A percentile compares a stretch with the other conserved stretches of the same genome.
These are phyloP conservation scores for Anableps anableps DNA, from an alignment of 2,797 vertebrate species.

Conservation along the genomic window DNA sequence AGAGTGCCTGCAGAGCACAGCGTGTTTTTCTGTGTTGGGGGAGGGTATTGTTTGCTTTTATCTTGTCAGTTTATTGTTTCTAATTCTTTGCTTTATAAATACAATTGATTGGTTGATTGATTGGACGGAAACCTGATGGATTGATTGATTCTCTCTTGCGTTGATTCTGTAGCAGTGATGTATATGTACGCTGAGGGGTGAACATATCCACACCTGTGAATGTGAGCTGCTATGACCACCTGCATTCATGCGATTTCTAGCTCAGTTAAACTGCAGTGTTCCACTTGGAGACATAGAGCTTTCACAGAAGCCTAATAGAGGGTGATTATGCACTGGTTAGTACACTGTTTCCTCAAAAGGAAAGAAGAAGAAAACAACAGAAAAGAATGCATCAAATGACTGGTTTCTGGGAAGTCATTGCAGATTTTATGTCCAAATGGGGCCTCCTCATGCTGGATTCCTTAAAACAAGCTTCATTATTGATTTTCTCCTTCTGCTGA, in stretches of 20 bases:
- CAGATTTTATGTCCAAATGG: not conserved
- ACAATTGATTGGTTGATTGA: too few relatives aligned
- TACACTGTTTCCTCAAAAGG: not conserved
- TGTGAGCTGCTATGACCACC: not conserved
- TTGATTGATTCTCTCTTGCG: not conserved
- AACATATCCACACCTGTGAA: not conserved
- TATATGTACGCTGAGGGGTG: not conserved
- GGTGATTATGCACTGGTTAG: not conserved
- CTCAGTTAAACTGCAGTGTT: not conserved
- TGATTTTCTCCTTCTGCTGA: not conserved
- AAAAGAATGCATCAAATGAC: not conserved
- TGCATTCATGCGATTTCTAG: not conserved
- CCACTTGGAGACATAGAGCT: not conserved
- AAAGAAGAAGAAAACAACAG: not conserved
- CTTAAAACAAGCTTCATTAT: not conserved
- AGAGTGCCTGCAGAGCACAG: not conserved
- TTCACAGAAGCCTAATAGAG: not conserved
- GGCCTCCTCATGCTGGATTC: not conserved
- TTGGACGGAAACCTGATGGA: too few relatives aligned
- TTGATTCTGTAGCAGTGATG: not conserved
- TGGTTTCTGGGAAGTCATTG: not conserved
- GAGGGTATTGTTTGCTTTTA: too few relatives aligned
- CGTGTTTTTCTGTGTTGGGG: too few relatives aligned
- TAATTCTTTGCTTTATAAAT: too few relatives aligned
- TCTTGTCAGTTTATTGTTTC: too few relatives aligned